Percentiles rank a stretch among this genome's conserved stretches.
Evolutionary conservation across 2,797 vertebrate genomes (phyloP).

Genomic region (Xiphorhynchus erythropygius): DNA sequence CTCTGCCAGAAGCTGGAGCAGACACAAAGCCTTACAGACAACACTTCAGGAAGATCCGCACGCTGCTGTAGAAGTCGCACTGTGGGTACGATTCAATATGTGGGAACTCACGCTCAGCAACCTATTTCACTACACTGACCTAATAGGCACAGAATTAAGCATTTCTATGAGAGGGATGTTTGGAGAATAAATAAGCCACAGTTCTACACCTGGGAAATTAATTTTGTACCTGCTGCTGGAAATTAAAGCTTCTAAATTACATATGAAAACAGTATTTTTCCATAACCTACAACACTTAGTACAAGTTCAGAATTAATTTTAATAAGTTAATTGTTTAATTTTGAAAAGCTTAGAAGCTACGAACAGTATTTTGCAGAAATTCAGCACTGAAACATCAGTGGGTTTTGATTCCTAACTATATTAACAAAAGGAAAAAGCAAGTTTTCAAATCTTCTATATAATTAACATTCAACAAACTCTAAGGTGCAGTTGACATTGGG

Average conservation of each 20-base stretch:
- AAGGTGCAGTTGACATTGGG: not conserved
- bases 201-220: not conserved
- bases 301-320: not conserved
- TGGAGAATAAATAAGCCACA: not conserved
- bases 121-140: not conserved
- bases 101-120: not conserved
- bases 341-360: not conserved
- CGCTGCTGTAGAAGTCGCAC: not conserved
- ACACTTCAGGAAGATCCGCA: not conserved
- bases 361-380: not conserved
- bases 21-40: not conserved
- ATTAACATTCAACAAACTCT: not conserved
- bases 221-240: not conserved
- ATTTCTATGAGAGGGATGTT: not conserved
- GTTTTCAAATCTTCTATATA: not conserved
- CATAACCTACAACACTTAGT: not conserved
- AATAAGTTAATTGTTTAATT: not conserved
- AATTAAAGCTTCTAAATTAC: not conserved
- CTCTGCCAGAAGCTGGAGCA: not conserved
- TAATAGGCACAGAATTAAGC: not conserved
- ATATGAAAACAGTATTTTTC: not conserved
- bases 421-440: not conserved
- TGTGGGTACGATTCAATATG: not conserved
- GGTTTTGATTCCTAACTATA: not conserved
- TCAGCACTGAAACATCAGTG: not conserved